Evolutionary conservation across 2,888 invertebrate genomes (phyloP).

Genomic region (Osedax frankpressi): DNA sequence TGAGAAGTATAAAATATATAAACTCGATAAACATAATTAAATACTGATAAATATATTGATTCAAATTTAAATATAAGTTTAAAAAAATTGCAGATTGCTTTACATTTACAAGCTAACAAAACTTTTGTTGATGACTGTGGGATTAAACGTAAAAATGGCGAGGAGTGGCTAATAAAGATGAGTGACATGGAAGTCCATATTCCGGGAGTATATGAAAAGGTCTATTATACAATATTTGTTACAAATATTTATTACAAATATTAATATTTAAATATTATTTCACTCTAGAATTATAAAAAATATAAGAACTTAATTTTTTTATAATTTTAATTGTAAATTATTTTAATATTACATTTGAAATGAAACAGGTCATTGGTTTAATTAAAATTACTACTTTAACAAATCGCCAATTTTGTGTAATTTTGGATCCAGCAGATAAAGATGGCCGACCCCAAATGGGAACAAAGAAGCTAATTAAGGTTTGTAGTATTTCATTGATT

Average conservation of each 20-base stretch:
- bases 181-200: constrained; percentile 49
- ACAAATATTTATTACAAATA: too few relatives aligned
- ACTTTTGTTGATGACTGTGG: constrained; percentile 48
- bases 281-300: too few relatives aligned
- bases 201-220: constrained; percentile 50
- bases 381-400: constrained; percentile 48
- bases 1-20: constrained; percentile 6
- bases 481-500: too few relatives aligned
- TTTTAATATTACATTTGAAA: not conserved
- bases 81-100: constrained; percentile 45
- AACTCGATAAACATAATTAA: too few relatives aligned
- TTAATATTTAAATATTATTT: too few relatives aligned
- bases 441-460: constrained; percentile 46
- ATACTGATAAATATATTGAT: too few relatives aligned
- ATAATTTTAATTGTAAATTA: too few relatives aligned
- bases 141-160: constrained; percentile 47
- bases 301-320: too few relatives aligned
- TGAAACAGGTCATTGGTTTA: constrained; percentile 42
- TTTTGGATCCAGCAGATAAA: constrained; percentile 47
- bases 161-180: constrained; percentile 49
- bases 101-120: constrained; percentile 46
- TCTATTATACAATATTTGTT: too few relatives aligned
- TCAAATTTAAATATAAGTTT: too few relatives aligned
- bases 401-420: constrained; percentile 49
- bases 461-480: constrained; percentile 47